Conservation (phyloP, 2,113 vertebrate species). For the Tympanuchus pallidicinctus region DNA sequence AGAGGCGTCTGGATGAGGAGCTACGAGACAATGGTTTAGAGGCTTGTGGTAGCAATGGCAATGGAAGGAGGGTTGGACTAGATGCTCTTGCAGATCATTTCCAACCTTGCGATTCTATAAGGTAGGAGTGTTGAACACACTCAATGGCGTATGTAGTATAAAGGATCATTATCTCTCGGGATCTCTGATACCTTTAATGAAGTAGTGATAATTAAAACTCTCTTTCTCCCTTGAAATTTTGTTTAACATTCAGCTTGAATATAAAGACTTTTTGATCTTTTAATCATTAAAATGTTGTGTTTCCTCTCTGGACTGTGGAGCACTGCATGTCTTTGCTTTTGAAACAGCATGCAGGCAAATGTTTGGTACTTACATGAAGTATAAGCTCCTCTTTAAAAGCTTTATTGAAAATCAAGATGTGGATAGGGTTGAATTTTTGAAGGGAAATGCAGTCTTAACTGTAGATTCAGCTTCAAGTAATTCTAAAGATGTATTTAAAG, state of each 20-base stretch:
- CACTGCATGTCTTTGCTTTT: background rate
- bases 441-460: background rate
- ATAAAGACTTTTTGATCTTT: background rate
- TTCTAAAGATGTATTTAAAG: background rate
- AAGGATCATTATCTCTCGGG: background rate
- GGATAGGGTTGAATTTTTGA: background rate
- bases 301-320: background rate
- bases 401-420: background rate
- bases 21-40: too few species aligned
- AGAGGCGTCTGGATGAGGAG: too few species aligned
- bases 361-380: background rate
- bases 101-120: too few species aligned
- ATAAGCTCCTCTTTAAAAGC: background rate
- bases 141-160: fast-evolving
- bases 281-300: background rate
- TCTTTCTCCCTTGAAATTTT: background rate
- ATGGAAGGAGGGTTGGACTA: too few species aligned
- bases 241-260: background rate
- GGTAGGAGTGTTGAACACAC: background rate
- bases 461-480: background rate
- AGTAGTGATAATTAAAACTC: background rate
- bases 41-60: too few species aligned
- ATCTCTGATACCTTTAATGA: background rate
- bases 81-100: too few species aligned
- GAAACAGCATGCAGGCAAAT: background rate